Evolutionary conservation across 2,888 invertebrate genomes (phyloP).

Genomic region (Sepiola atlantica): DNA sequence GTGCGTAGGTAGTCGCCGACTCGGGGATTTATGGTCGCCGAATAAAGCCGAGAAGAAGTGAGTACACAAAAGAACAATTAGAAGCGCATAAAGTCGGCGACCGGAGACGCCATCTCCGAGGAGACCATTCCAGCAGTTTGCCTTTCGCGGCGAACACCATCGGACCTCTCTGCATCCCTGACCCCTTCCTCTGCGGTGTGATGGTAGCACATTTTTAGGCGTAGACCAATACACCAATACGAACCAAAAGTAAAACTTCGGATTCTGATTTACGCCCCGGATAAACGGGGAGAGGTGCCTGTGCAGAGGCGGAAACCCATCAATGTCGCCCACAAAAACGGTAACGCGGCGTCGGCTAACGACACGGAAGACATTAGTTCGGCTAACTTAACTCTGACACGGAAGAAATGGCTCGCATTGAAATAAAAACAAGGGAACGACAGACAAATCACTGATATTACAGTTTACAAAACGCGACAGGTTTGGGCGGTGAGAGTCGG

Average conservation of each 20-base stretch:
- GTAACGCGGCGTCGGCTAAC: slow-evolving; percentile 19
- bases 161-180: not conserved
- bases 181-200: too few species aligned
- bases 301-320: not conserved
- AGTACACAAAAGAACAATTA: not conserved
- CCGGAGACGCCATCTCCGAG: not conserved
- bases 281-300: not conserved
- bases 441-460: slow-evolving; percentile 12
- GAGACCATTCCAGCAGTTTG: not conserved
- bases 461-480: not conserved
- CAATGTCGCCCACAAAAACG: slow-evolving; percentile 15
- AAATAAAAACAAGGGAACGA: not conserved
- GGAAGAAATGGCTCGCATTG: not conserved
- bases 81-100: not conserved
- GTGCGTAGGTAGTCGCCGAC: not conserved
- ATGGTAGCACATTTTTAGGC: not conserved
- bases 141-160: not conserved
- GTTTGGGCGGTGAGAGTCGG: not conserved
- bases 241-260: not conserved
- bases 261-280: not conserved
- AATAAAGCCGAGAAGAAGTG: not conserved
- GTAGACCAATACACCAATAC: slow-evolving; percentile 9
- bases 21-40: not conserved
- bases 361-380: slow-evolving; percentile 32
- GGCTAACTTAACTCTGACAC: not conserved